phyloP scores from a whole-genome alignment of 2,113 vertebrate genomes.

The Mionectes macconnelli region DNA sequence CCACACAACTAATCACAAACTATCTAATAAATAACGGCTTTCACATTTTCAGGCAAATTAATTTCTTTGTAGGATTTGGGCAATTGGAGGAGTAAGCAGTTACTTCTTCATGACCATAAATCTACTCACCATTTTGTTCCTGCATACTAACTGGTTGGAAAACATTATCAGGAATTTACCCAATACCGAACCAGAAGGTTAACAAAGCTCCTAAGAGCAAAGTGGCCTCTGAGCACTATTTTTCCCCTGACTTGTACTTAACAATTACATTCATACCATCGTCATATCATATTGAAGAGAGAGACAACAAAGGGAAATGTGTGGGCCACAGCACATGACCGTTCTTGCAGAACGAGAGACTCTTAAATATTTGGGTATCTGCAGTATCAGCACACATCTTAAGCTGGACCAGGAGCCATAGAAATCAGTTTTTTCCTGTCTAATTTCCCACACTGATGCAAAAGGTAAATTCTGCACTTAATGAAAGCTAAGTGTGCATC shows the following conservation, averaged over 20 bases:
- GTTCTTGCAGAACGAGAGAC: neutral
- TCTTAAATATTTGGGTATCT: neutral
- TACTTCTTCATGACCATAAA: neutral
- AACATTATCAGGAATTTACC: neutral
- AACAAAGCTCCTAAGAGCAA: neutral
- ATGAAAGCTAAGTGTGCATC: neutral
- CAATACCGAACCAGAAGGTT: neutral
- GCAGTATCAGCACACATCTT: neutral
- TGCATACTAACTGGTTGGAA: neutral
- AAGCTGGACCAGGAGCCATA: neutral
- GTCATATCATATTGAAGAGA: neutral
- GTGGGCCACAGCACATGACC: neutral
- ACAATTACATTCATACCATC: neutral
- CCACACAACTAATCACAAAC: neutral
- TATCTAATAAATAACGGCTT: neutral
- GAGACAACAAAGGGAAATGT: neutral
- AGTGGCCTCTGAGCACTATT: neutral
- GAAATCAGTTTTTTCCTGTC: neutral
- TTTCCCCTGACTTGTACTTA: neutral
- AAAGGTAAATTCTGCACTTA: neutral
- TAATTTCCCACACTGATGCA: neutral
- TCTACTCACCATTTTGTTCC: neutral
- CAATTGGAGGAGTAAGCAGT: neutral
- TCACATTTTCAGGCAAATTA: neutral
- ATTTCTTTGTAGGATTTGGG: neutral